Evolutionary conservation across 2,113 vertebrate genomes (phyloP).

Genomic region (Amazona vittata): DNA sequence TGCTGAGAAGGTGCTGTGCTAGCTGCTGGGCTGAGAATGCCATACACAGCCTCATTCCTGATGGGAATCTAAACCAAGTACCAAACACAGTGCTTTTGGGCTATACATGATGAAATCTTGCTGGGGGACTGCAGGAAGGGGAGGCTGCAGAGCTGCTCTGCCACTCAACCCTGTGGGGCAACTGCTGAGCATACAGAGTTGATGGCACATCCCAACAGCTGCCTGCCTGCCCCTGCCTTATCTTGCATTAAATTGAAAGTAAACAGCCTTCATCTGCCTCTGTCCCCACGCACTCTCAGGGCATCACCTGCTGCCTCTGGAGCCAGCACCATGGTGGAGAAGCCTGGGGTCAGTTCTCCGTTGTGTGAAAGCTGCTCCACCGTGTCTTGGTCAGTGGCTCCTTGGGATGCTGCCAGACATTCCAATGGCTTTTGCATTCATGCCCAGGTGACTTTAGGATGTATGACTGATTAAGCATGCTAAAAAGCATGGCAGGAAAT

Average conservation of each 20-base stretch:
- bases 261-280: not conserved
- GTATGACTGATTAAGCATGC: not conserved
- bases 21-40: not conserved
- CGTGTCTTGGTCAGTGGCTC: not conserved
- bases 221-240: not conserved
- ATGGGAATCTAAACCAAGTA: not conserved
- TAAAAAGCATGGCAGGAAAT: not conserved
- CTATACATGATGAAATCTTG: not conserved
- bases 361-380: not conserved
- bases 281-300: accelerated
- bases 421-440: accelerated
- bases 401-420: not conserved
- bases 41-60: accelerated
- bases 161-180: not conserved
- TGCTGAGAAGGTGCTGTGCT: not conserved
- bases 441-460: not conserved
- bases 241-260: not conserved
- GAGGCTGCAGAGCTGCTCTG: not conserved
- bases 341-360: not conserved
- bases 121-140: not conserved
- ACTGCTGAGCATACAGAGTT: not conserved
- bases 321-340: not conserved
- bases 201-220: not conserved
- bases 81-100: not conserved
- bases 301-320: not conserved